Conservation (phyloP, 1,140 invertebrate species). For the Calephelis virginiensis region DNA sequence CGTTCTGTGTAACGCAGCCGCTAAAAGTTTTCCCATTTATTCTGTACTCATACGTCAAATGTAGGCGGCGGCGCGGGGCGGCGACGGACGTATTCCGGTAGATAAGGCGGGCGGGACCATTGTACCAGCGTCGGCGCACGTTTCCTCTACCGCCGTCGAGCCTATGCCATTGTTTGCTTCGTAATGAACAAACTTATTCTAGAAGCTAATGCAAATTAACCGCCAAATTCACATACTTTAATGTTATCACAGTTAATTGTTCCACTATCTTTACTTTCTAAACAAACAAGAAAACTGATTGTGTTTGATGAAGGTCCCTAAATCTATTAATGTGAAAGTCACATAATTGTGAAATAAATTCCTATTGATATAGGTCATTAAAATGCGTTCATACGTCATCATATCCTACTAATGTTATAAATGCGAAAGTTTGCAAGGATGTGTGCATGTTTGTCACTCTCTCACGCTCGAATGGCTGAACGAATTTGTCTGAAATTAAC, state of each 20-base stretch:
- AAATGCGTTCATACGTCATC: too few species aligned
- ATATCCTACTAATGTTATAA: too few species aligned
- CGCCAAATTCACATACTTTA: constrained; percentile 58
- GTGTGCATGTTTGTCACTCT: too few species aligned
- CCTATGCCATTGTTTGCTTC: constrained; percentile 64
- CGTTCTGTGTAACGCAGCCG: constrained; percentile 54
- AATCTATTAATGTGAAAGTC: too few species aligned
- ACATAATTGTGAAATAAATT: too few species aligned
- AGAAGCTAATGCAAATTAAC: constrained; percentile 61
- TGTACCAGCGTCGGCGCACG: constrained; percentile 72
- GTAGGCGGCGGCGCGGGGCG: constrained; percentile 33
- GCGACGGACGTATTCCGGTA: constrained; percentile 59
- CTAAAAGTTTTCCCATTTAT: constrained; percentile 78
- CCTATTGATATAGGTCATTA: too few species aligned
- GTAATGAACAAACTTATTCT: constrained; percentile 77
- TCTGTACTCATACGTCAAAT: constrained; percentile 73
- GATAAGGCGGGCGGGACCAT: constrained; percentile 68
- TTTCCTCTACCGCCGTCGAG: constrained; percentile 70
- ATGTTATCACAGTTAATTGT: constrained; percentile 64
- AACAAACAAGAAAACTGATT: neutral
- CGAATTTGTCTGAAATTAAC: too few species aligned
- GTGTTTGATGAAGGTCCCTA: constrained; percentile 7
- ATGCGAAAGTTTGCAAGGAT: too few species aligned
- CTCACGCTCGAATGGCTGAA: too few species aligned
- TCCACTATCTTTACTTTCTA: constrained; percentile 29